A percentile compares a stretch with the other conserved stretches of the same genome.
phyloP scores from a whole-genome alignment of 2,113 vertebrate species.

The Apeltes quadracus region DNA sequence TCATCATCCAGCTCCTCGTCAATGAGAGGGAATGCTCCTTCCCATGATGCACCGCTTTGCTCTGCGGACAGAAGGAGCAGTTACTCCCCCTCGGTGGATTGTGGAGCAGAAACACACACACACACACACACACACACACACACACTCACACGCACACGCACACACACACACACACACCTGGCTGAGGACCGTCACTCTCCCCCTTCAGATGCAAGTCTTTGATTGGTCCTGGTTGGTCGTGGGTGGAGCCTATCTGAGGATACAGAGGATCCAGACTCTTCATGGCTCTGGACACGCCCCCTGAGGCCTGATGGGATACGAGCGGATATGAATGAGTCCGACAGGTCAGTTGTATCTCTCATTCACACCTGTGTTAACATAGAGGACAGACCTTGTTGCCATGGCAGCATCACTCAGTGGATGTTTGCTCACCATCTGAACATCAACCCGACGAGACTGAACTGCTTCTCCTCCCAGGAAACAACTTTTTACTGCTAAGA shows the following conservation, averaged over 20 bases:
- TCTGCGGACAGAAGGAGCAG: conserved; percentile 42
- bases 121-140: conserved; percentile 14
- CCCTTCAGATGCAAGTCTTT: conserved; percentile 68
- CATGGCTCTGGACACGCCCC: conserved; percentile 64
- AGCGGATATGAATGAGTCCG: conserved; percentile 6
- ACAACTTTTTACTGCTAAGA: too few species aligned
- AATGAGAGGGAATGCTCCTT: conserved; percentile 40
- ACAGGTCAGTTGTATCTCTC: neutral
- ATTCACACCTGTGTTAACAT: neutral
- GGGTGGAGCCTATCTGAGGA: conserved; percentile 38
- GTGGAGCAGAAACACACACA: neutral
- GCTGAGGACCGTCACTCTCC: conserved; percentile 58
- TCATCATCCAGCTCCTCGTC: conserved; percentile 87
- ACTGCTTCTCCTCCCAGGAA: too few species aligned
- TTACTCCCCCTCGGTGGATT: too few species aligned
- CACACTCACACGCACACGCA: conserved; percentile 3
- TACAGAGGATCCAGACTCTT: conserved; percentile 74
- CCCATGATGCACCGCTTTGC: conserved; percentile 64
- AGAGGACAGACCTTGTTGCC: conserved; percentile 80
- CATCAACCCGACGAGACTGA: too few species aligned
- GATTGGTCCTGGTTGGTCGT: neutral
- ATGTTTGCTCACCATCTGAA: too few species aligned
- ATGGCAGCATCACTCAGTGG: too few species aligned
- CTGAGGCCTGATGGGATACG: conserved; percentile 55
- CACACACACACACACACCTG: conserved; percentile 45